A percentile compares a stretch with the other conserved stretches of the same genome.
phyloP scores from a whole-genome alignment of 1,140 invertebrate species.

The Zaprionus tsacasi region DNA sequence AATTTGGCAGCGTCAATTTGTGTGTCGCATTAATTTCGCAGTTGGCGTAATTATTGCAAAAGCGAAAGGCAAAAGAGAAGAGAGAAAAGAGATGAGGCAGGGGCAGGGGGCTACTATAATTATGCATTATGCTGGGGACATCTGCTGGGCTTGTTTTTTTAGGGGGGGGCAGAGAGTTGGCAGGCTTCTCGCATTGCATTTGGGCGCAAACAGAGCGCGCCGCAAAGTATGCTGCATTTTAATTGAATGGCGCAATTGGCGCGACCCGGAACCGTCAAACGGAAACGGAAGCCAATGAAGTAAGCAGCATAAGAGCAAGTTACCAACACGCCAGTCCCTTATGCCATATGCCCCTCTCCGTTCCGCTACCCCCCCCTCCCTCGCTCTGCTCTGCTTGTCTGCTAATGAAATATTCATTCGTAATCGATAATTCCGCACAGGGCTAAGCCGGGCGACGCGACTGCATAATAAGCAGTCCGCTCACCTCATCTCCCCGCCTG shows the following conservation, averaged over 20 bases:
- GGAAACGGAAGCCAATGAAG: constrained; percentile 59
- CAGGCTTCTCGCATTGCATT: constrained; percentile 15
- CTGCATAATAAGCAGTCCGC: constrained; percentile 71
- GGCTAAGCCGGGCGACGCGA: constrained; percentile 56
- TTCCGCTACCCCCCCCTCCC: too few relatives aligned
- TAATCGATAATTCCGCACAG: constrained; percentile 80
- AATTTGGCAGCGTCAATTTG: constrained; percentile 24
- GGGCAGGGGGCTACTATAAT: constrained; percentile 10
- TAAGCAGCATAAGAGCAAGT: constrained; percentile 36
- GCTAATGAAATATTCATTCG: constrained; percentile 80
- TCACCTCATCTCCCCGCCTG: background rate
- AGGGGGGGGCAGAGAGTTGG: constrained; percentile 12
- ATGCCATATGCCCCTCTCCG: background rate
- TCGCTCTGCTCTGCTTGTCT: constrained; percentile 30
- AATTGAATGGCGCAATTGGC: constrained; percentile 61
- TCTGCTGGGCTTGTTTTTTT: constrained; percentile 8
- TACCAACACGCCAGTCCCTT: constrained; percentile 13
- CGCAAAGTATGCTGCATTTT: constrained; percentile 69
- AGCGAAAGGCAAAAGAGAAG: background rate
- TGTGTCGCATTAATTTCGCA: constrained; percentile 40
- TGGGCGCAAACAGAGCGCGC: constrained; percentile 6
- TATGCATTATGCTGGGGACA: constrained; percentile 43
- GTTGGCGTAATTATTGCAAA: constrained; percentile 37
- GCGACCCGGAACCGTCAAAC: constrained; percentile 47
- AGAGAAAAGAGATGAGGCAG: background rate